Percentiles rank a stretch among this genome's conserved stretches.
Evolutionary conservation across 2,888 invertebrate species (phyloP).

Genomic region (Crematogaster levior): DNA sequence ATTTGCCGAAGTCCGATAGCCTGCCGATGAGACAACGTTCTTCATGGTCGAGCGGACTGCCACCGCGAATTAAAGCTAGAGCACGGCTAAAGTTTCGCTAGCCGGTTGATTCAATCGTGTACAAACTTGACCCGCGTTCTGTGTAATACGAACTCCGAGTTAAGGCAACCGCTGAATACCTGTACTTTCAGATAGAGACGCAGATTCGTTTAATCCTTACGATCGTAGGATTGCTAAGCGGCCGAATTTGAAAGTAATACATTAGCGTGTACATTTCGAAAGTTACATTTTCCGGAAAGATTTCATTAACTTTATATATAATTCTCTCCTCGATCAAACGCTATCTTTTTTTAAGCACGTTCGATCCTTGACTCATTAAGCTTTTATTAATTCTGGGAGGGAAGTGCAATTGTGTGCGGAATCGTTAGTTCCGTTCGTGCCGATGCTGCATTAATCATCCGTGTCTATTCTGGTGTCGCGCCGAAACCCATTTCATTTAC

Average conservation of each 20-base stretch:
- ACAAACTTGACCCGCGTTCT: slow-evolving; percentile 39
- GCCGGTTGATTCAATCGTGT: slow-evolving; percentile 45
- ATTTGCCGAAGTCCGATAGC: slow-evolving; percentile 59
- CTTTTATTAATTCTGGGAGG: neutral
- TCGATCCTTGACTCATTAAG: neutral
- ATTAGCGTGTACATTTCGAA: neutral
- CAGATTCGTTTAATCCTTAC: slow-evolving; percentile 30
- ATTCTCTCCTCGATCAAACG: neutral
- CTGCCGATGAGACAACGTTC: slow-evolving; percentile 65
- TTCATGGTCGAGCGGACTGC: slow-evolving; percentile 67
- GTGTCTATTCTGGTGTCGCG: neutral
- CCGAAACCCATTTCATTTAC: slow-evolving; percentile 32
- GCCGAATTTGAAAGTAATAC: neutral
- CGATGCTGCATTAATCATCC: slow-evolving; percentile 4
- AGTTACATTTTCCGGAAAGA: neutral
- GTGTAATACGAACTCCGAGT: slow-evolving; percentile 47
- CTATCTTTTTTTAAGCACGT: neutral
- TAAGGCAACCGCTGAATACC: slow-evolving; percentile 32
- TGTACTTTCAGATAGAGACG: neutral
- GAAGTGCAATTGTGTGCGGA: neutral
- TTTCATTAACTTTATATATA: neutral
- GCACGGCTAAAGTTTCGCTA: slow-evolving; percentile 46
- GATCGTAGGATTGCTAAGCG: neutral
- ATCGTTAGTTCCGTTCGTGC: neutral
- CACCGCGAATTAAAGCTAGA: slow-evolving; percentile 53